Conservation (phyloP, 1,140 invertebrate species). For the Phthorimaea operculella region DNA sequence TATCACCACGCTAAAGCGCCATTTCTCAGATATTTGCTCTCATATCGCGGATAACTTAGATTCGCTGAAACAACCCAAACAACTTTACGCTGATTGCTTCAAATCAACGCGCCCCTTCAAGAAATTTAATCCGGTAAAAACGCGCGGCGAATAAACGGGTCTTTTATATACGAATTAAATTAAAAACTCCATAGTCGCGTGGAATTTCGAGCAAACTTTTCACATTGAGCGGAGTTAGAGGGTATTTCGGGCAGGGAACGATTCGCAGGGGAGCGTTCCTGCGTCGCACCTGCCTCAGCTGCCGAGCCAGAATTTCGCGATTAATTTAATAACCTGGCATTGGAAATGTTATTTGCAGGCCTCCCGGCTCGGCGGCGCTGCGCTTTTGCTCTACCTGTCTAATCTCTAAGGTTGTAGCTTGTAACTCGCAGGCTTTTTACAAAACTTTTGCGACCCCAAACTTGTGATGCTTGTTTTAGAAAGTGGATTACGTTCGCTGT, state of each 20-base stretch:
- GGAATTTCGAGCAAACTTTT: conserved; percentile 10
- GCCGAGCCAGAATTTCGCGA: conserved; percentile 23
- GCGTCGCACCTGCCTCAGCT: background rate
- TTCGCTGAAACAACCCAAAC: background rate
- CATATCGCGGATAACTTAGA: background rate
- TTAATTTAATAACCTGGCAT: conserved; percentile 36
- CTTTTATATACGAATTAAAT: conserved; percentile 7
- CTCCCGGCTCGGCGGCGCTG: conserved; percentile 1
- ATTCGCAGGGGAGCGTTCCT: conserved; percentile 7
- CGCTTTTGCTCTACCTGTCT: background rate
- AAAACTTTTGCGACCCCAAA: no score
- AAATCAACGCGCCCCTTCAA: background rate
- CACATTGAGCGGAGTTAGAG: conserved; percentile 10
- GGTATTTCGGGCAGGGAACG: conserved; percentile 7
- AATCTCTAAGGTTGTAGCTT: background rate
- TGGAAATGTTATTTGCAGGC: conserved; percentile 20
- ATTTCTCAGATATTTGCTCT: background rate
- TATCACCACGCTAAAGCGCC: background rate
- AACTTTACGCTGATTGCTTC: background rate
- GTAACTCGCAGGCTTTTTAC: background rate
- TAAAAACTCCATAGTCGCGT: conserved; percentile 5
- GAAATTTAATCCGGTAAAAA: conserved; percentile 1
- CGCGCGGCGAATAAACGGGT: background rate
- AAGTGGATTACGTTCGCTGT: no score
- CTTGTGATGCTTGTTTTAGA: no score